These are phyloP conservation scores for Enteromius fasciolatus DNA, from an alignment of 2,797 vertebrate species.

Conservation along the genomic window DNA sequence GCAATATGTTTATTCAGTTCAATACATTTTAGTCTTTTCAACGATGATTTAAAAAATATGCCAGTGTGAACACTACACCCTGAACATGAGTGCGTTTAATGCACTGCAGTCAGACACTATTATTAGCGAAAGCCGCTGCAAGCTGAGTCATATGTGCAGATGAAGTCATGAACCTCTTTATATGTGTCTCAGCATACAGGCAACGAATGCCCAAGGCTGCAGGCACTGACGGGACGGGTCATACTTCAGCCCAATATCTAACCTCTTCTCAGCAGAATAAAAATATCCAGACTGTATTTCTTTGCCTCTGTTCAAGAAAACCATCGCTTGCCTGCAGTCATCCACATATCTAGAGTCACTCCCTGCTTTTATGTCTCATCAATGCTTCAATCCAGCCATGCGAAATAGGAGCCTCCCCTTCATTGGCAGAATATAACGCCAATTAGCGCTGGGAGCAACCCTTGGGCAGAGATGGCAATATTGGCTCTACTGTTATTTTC, in stretches of 20 bases:
- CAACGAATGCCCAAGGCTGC: conserved; percentile 9
- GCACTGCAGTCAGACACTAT: conserved; percentile 27
- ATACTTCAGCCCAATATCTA: background rate
- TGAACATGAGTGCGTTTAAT: conserved; percentile 8
- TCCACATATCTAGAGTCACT: conserved; percentile 11
- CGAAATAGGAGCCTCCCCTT: conserved; percentile 39
- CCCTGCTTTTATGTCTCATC: conserved; percentile 54
- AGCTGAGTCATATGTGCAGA: conserved; percentile 46
- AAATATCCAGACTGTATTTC: conserved; percentile 14
- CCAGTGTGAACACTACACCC: background rate
- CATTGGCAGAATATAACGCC: conserved; percentile 57
- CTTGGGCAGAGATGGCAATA: conserved; percentile 45
- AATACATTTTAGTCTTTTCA: background rate
- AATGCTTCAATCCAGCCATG: conserved; percentile 51
- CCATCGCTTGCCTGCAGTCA: conserved; percentile 20
- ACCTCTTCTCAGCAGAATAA: background rate
- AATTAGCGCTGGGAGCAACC: conserved; percentile 66
- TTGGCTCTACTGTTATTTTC: conserved; percentile 40
- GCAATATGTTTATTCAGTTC: background rate
- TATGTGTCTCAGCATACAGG: conserved; percentile 21
- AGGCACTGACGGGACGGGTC: background rate
- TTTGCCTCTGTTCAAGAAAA: conserved; percentile 18
- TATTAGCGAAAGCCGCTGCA: conserved; percentile 5
- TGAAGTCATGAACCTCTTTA: conserved; percentile 44
- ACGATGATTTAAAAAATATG: background rate